Evolutionary conservation across 2,888 invertebrate species (phyloP).

Genomic region (Isoperla grammatica): DNA sequence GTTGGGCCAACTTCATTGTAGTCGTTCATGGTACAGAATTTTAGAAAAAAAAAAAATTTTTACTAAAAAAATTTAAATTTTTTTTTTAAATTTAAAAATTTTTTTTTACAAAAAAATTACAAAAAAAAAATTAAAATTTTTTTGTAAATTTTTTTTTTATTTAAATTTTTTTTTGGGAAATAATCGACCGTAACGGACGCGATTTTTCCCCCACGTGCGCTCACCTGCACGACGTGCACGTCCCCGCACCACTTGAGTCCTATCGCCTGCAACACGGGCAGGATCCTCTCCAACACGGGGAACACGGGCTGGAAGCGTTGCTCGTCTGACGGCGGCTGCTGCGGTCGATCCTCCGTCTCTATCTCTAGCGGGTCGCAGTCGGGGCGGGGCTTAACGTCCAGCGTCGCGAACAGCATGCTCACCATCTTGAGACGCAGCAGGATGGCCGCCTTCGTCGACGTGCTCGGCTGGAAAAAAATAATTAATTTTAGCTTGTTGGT

Average conservation of each 20-base stretch:
- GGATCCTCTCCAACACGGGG: slow-evolving; percentile 53
- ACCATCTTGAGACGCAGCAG: slow-evolving; percentile 62
- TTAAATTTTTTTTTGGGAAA: no score
- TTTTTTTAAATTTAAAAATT: no score
- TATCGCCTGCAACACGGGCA: slow-evolving; percentile 57
- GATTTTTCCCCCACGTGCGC: no score
- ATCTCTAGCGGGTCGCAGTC: slow-evolving; percentile 38
- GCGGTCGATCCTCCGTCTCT: slow-evolving; percentile 40
- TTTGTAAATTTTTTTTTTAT: no score
- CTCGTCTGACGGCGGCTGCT: slow-evolving; percentile 34
- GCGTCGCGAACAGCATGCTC: slow-evolving; percentile 56
- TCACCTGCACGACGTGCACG: slow-evolving; percentile 57
- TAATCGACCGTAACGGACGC: no score
- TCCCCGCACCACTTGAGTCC: slow-evolving; percentile 59
- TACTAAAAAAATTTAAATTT: no score
- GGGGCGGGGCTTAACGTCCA: slow-evolving; percentile 45
- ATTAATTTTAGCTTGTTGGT: no score
- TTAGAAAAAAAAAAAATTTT: no score
- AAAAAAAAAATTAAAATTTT: no score
- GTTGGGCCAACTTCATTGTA: no score
- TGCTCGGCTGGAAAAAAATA: slow-evolving; percentile 50
- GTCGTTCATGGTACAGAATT: no score
- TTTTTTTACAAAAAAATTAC: no score
- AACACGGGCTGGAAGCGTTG: slow-evolving; percentile 51
- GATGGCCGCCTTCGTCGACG: slow-evolving; percentile 49